Percentiles rank a stretch among this genome's conserved stretches.
Evolutionary conservation across 1,140 invertebrate species (phyloP).

Genomic region (Trachelipus rathkii): DNA sequence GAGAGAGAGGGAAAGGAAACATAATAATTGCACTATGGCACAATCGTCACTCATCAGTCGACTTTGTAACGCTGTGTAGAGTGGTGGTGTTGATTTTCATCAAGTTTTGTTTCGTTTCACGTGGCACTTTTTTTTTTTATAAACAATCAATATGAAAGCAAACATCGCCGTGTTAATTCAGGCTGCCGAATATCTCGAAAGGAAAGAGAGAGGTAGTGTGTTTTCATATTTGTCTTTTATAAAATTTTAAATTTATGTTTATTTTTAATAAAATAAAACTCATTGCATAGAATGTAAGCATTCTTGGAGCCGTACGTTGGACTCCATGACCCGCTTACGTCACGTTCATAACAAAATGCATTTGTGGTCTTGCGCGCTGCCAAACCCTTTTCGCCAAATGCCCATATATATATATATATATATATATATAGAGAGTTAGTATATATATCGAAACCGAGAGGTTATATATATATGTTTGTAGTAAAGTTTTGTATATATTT

Average conservation of each 20-base stretch:
- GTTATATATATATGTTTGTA: too few species aligned
- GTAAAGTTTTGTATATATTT: too few species aligned
- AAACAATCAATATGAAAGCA: neutral
- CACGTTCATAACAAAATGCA: neutral
- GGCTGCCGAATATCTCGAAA: neutral
- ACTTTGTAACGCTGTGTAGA: neutral
- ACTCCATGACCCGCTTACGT: neutral
- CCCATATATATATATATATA: neutral
- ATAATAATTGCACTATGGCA: neutral
- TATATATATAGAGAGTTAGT: neutral
- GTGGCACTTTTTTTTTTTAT: neutral
- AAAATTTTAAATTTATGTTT: too few species aligned
- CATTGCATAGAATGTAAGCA: too few species aligned
- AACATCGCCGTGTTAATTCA: neutral
- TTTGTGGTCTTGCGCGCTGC: neutral
- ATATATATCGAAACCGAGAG: too few species aligned
- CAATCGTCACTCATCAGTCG: neutral
- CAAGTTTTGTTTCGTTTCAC: neutral
- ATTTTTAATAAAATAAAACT: too few species aligned
- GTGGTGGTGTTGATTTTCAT: neutral
- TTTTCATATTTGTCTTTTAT: neutral
- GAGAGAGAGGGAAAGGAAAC: neutral
- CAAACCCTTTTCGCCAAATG: neutral
- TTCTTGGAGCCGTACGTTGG: neutral
- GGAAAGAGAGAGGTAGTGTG: neutral